Evolutionary conservation across 1,140 invertebrate species (phyloP).

Genomic region (Anthonomus grandis): DNA sequence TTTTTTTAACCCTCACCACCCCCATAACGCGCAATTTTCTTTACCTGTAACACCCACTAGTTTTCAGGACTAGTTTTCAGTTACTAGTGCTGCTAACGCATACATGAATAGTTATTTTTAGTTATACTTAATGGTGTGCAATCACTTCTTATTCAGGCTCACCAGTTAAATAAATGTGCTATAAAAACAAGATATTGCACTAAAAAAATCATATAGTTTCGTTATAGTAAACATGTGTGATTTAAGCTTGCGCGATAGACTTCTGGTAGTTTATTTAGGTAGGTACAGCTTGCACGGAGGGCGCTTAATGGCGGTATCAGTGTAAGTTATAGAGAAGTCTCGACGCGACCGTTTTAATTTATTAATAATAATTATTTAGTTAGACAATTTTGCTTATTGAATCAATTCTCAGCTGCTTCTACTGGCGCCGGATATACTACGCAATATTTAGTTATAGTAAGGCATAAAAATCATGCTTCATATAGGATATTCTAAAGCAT

Average conservation of each 20-base stretch:
- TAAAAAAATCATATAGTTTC: no score
- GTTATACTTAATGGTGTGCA: no score
- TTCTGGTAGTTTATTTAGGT: neutral
- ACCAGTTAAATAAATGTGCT: no score
- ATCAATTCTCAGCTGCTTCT: constrained; percentile 8
- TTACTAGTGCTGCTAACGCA: no score
- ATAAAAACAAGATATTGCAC: no score
- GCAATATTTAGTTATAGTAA: constrained; percentile 6
- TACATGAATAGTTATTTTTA: no score
- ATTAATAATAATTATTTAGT: constrained; percentile 4
- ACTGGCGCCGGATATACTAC: constrained; percentile 5
- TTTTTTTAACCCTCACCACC: no score
- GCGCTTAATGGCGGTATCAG: neutral
- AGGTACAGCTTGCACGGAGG: constrained; percentile 6
- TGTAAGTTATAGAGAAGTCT: constrained; percentile 23
- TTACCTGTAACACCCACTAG: constrained; percentile 22
- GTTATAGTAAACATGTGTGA: constrained; percentile 16
- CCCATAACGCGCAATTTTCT: constrained; percentile 27
- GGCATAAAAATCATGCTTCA: neutral
- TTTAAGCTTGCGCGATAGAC: constrained; percentile 27
- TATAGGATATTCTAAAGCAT: neutral
- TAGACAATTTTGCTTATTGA: neutral
- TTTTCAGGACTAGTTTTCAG: no score
- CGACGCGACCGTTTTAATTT: constrained; percentile 22
- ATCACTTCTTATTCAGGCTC: no score